Conservation (phyloP, 2,113 vertebrate species). For the Pseudonaja textilis region DNA sequence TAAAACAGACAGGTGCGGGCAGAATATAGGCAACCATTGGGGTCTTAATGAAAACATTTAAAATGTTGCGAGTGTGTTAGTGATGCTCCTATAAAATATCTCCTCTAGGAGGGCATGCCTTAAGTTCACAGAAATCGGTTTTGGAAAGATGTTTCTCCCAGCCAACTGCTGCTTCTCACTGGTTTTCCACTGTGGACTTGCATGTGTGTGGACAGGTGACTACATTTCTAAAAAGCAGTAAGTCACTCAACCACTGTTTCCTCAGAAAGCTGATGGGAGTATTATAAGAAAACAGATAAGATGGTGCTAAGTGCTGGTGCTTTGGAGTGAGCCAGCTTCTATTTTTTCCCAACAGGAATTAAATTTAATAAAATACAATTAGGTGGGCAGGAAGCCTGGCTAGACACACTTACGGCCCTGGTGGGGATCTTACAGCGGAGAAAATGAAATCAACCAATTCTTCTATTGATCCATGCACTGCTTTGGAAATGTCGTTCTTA, state of each 20-base stretch:
- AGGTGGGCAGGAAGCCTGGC: background rate
- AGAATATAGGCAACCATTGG: background rate
- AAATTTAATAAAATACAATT: background rate
- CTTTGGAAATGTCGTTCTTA: background rate
- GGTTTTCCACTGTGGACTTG: background rate
- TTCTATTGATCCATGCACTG: background rate
- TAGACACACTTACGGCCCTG: background rate
- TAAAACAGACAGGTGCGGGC: background rate
- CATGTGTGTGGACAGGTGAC: background rate
- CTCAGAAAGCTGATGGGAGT: background rate
- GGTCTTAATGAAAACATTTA: background rate
- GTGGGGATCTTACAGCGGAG: background rate
- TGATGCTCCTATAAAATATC: background rate
- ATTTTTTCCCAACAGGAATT: background rate
- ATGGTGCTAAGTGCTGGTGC: background rate
- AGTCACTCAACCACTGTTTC: background rate
- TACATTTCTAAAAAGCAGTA: background rate
- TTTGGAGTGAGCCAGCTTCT: background rate
- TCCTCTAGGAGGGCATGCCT: background rate
- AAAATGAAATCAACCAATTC: background rate
- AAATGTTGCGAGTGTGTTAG: background rate
- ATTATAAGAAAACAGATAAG: background rate
- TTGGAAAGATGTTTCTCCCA: background rate
- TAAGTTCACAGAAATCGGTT: background rate
- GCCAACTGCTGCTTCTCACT: background rate